A percentile compares a stretch with the other conserved stretches of the same genome.
Evolutionary conservation across 1,140 invertebrate species (phyloP).

Genomic region (Magallana angulata): DNA sequence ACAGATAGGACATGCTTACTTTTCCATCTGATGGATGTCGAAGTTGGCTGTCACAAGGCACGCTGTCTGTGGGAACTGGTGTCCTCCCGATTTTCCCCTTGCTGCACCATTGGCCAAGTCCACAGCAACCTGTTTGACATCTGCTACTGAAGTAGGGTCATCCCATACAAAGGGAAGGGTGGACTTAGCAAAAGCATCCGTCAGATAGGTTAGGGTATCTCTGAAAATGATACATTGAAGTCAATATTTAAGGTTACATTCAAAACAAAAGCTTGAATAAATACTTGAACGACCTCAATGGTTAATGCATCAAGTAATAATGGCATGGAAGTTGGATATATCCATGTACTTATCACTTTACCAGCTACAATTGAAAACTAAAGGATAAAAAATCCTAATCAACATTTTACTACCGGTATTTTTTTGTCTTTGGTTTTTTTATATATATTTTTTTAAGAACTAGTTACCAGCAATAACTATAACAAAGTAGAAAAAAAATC

Average conservation of each 20-base stretch:
- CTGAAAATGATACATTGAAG: not conserved
- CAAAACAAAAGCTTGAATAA: not conserved
- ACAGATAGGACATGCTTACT: not conserved
- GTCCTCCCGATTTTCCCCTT: not conserved
- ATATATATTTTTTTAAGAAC: too few relatives aligned
- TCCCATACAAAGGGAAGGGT: slow-evolving; percentile 6
- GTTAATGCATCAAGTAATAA: too few relatives aligned
- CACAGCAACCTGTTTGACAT: not conserved
- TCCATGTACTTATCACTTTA: too few relatives aligned
- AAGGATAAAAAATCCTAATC: too few relatives aligned
- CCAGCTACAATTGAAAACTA: too few relatives aligned
- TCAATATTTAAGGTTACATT: not conserved
- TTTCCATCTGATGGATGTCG: not conserved
- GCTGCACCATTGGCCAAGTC: not conserved
- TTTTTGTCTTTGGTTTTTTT: too few relatives aligned
- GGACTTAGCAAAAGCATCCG: not conserved
- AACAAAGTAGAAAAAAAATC: too few relatives aligned
- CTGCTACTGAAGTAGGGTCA: not conserved
- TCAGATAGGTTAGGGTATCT: slow-evolving; percentile 8
- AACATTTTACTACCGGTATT: too few relatives aligned
- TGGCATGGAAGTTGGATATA: too few relatives aligned
- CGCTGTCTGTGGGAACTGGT: not conserved
- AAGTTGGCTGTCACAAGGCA: slow-evolving; percentile 5
- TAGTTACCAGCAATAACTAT: too few relatives aligned
- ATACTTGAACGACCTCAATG: not conserved